phyloP scores from a whole-genome alignment of 2,888 invertebrate genomes.

The Eristalis tenax region DNA sequence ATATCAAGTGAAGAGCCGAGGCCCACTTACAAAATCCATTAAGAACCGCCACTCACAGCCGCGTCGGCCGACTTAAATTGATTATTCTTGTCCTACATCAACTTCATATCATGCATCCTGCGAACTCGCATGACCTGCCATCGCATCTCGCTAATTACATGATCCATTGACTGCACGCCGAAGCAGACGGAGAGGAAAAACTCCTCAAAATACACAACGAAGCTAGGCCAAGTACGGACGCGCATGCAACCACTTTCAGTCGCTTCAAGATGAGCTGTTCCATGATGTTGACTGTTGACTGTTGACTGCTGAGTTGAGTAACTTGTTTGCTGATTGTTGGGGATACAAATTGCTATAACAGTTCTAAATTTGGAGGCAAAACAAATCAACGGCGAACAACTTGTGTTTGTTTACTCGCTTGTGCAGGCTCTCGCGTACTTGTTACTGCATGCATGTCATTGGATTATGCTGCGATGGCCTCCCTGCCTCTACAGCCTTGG shows the following conservation, averaged over 20 bases:
- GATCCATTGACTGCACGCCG: constrained; percentile 44
- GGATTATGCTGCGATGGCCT: constrained; percentile 17
- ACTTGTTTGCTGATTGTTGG: constrained; percentile 56
- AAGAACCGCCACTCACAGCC: constrained; percentile 23
- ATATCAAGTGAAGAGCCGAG: background rate
- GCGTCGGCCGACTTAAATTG: constrained; percentile 49
- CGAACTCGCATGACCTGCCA: constrained; percentile 27
- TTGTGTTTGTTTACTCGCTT: constrained; percentile 45
- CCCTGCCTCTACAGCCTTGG: background rate
- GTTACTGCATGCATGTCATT: constrained; percentile 56
- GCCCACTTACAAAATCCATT: constrained; percentile 45
- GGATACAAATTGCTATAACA: constrained; percentile 69
- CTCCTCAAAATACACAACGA: constrained; percentile 38
- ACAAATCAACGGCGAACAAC: constrained; percentile 11
- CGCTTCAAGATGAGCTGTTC: constrained; percentile 21
- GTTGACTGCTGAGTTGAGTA: constrained; percentile 49
- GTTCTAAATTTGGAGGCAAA: constrained; percentile 63
- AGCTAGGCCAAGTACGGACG: constrained; percentile 38
- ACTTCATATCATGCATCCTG: constrained; percentile 17
- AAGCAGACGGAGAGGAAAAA: background rate
- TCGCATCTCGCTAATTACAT: constrained; percentile 54
- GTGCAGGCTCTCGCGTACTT: too few species aligned
- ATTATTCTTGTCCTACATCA: constrained; percentile 59
- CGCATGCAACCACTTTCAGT: constrained; percentile 21
- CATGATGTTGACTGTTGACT: background rate